phyloP scores from a whole-genome alignment of 2,888 invertebrate species.

The Ophion ventricosus region DNA sequence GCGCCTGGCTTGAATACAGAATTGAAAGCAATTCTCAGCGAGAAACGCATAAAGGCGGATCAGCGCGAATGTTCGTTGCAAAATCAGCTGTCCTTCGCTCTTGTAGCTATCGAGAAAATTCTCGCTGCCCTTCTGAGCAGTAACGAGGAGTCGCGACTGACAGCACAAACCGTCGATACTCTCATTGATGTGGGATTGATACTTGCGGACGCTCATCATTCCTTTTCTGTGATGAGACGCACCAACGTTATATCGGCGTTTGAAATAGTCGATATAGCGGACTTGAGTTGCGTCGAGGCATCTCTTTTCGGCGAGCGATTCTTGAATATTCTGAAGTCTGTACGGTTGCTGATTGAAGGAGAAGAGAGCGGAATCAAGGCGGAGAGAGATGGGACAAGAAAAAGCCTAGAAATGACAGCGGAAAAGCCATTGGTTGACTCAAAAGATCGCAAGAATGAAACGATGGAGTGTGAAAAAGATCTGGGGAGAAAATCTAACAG shows the following conservation, averaged over 20 bases:
- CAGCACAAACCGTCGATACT: background rate
- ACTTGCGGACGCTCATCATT: background rate
- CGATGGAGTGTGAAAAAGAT: background rate
- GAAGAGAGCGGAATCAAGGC: background rate
- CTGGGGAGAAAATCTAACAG: background rate
- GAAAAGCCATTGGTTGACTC: background rate
- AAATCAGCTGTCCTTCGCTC: background rate
- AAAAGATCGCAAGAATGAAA: background rate
- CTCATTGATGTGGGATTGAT: background rate
- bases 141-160: background rate
- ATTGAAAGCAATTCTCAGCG: background rate
- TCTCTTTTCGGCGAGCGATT: background rate
- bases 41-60: background rate
- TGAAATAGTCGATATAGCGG: background rate
- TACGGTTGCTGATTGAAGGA: background rate
- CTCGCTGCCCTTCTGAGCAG: background rate
- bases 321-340: background rate
- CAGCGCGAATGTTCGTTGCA: background rate
- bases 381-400: background rate
- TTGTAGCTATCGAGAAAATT: slow-evolving; percentile 2
- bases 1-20: background rate
- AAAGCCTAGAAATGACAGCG: background rate
- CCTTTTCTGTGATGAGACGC: background rate
- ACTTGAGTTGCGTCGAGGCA: background rate
- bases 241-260: background rate